Percentiles rank a stretch among this genome's conserved stretches.
Evolutionary conservation across 1,140 invertebrate species (phyloP).

Genomic region (Berghia stephanieae): DNA sequence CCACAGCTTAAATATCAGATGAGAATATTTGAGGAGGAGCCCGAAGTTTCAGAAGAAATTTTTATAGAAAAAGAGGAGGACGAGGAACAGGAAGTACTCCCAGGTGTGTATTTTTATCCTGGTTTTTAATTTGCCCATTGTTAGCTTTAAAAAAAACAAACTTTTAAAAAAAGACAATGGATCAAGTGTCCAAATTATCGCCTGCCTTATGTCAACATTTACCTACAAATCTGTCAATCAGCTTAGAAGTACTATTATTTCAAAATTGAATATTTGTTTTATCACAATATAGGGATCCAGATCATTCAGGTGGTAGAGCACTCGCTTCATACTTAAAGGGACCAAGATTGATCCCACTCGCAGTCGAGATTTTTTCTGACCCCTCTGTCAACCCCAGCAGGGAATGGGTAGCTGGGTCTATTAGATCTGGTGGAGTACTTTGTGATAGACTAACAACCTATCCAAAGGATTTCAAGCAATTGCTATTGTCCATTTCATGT

Average conservation of each 20-base stretch:
- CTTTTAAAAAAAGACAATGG: background rate
- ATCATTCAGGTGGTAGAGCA: background rate
- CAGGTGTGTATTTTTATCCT: slow-evolving; percentile 36
- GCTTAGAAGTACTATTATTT: background rate
- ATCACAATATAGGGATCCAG: background rate
- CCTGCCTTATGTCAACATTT: background rate
- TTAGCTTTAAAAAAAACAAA: no score
- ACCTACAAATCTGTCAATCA: background rate
- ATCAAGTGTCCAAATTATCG: background rate
- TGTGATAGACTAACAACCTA: no score
- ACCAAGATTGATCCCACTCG: no score
- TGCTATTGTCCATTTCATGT: no score
- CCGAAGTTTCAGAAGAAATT: slow-evolving; percentile 45
- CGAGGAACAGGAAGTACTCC: slow-evolving; percentile 47
- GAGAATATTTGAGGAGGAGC: slow-evolving; percentile 45
- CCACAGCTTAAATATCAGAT: slow-evolving; percentile 46
- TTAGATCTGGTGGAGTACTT: no score
- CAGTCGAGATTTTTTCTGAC: no score
- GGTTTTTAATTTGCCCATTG: background rate
- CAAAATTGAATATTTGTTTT: background rate
- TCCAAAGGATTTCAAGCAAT: no score
- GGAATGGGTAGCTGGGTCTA: no score
- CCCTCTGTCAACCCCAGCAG: no score
- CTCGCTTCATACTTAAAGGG: no score
- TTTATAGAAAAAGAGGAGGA: slow-evolving; percentile 35